Conservation (phyloP, 2,797 vertebrate genomes). For the Parauchenoglanis ngamensis region DNA sequence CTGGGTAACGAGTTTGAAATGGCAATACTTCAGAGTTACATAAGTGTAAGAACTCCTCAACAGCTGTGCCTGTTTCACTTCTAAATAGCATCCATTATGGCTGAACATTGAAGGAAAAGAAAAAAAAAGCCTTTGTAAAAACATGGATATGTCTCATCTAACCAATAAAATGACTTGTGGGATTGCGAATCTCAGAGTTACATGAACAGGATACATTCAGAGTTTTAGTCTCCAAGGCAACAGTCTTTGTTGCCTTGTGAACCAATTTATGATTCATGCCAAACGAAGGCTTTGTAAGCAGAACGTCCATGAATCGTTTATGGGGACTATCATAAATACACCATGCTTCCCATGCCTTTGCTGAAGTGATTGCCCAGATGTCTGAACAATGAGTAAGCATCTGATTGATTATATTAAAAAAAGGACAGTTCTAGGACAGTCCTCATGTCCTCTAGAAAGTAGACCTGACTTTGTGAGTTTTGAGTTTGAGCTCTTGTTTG, state of each 20-base stretch:
- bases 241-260: conserved; percentile 50
- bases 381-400: conserved; percentile 13
- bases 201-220: conserved; percentile 30
- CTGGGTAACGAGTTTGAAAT: neutral
- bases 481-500: neutral
- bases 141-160: conserved; percentile 21
- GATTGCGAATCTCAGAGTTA: conserved; percentile 34
- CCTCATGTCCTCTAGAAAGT: neutral
- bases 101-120: neutral
- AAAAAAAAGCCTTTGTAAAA: neutral
- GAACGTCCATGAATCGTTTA: conserved; percentile 52
- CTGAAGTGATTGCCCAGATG: conserved; percentile 26
- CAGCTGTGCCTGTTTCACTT: conserved; percentile 1
- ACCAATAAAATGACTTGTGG: conserved; percentile 26
- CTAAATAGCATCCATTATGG: neutral
- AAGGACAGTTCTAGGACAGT: neutral
- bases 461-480: neutral
- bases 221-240: conserved; percentile 49
- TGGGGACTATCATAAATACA: conserved; percentile 41
- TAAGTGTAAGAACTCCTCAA: neutral
- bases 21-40: conserved; percentile 4
- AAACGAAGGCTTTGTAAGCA: conserved; percentile 46
- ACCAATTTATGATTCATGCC: conserved; percentile 48
- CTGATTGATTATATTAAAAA: neutral
- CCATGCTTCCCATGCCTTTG: neutral